Evolutionary conservation across 23 tunicate species (phyloP).

Genomic region (Diplosoma virens): DNA sequence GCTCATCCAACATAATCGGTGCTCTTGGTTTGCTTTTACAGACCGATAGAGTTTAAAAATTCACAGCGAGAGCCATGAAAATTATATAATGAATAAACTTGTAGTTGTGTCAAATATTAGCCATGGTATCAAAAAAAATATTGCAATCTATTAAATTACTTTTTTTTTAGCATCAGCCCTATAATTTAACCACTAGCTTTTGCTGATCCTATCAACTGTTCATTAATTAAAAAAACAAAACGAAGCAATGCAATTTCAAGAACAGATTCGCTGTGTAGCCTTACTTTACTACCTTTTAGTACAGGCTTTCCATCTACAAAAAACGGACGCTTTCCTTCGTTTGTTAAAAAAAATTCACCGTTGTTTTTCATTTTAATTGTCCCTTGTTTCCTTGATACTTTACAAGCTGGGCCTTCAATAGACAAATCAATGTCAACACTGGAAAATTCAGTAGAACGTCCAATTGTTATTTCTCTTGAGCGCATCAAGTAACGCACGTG

Average conservation of each 20-base stretch:
- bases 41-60: too few relatives aligned
- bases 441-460: constrained; percentile 55
- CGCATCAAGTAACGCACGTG: constrained; percentile 78
- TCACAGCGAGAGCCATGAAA: too few relatives aligned
- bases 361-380: constrained; percentile 79
- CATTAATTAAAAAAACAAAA: constrained; percentile 78
- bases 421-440: constrained; percentile 86
- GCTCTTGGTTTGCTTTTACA: too few relatives aligned
- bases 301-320: constrained; percentile 86
- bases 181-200: too few relatives aligned
- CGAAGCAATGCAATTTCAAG: constrained; percentile 70
- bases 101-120: too few relatives aligned
- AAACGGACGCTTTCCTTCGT: constrained; percentile 74
- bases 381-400: constrained; percentile 88
- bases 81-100: too few relatives aligned
- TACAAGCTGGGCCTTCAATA: constrained; percentile 76
- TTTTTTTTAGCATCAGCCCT: too few relatives aligned
- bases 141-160: too few relatives aligned
- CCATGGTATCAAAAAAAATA: too few relatives aligned
- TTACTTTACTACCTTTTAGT: constrained; percentile 50
- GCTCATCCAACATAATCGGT: too few relatives aligned
- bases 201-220: constrained; percentile 35
- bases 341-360: constrained; percentile 71
- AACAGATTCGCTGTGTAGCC: constrained; percentile 59
- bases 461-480: constrained; percentile 69